Evolutionary conservation across 53 echinoderm and acorn worm genomes (phyloP), one percentile per base, ranked within the genome.

Genomic region (Patiria pectinifera): DNA sequence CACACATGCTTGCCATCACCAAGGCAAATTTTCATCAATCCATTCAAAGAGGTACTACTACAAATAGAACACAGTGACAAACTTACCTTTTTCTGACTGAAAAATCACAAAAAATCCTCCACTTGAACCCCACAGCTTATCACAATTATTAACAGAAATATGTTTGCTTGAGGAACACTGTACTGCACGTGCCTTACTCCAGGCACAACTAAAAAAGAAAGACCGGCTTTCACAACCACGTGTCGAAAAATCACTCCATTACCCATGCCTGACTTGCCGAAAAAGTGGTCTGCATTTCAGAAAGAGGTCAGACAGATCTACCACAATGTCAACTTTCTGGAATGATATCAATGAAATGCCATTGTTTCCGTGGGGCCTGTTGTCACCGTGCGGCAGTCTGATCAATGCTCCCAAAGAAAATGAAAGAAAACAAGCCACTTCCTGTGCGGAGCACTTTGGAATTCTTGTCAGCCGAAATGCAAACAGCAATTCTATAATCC

Each of bases 271-370:
- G 47, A 80, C n/a, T 35, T 35, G 35, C 2, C 2, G 2, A 5
- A 46, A 47, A 49, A 9, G 12, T 16, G 3, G 46, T 80, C 53
- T 48, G 81, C 14, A 47, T 82, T 82, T 82, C 23, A 46, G 82
- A 44, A 82, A n/a, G 80, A 59, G 82, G 82, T 82, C 82, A 47
- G 14, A n/a, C 47, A 47, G 45, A 78, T 45, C 18, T 46, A 78
- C 79, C 79, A 78, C 79, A 78, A 78, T 78, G 79, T 78, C 79
- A 82, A 82, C 82, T 59, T 53, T 6, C 44, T 19, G 82, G 58
- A 82, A 23, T 82, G 59, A 59, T n/a, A 82, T 59, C 60, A 59
- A 59, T 82, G 82, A n/a, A 82, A n/a, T 59, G 59, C 82, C 59
- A 58, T 82, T 82, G 59, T 82, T 21, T 48, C 26, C 11, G 7